Percentiles rank a stretch among this genome's conserved stretches.
Evolutionary conservation across 1,140 invertebrate species (phyloP).

Genomic region (Metaphire vulgaris): DNA sequence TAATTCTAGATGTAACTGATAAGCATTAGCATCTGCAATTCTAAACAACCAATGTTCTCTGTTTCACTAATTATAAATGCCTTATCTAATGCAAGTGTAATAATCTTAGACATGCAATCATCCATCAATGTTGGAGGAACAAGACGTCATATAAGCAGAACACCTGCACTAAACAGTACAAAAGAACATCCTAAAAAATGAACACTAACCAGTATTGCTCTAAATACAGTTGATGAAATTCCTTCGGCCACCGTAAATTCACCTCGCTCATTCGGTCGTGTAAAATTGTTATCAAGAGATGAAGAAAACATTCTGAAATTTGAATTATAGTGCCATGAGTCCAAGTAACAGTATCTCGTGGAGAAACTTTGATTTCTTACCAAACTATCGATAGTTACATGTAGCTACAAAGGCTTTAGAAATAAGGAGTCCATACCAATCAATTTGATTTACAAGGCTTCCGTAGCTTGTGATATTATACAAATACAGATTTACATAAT

Average conservation of each 20-base stretch:
- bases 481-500: neutral
- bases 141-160: too few species aligned
- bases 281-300: constrained; percentile 73
- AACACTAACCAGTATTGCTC: constrained; percentile 70
- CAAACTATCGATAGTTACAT: neutral
- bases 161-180: neutral
- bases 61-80: too few species aligned
- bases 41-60: too few species aligned
- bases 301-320: constrained; percentile 85
- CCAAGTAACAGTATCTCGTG: neutral
- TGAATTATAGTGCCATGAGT: neutral
- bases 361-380: neutral
- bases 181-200: neutral
- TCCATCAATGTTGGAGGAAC: too few species aligned
- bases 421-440: neutral
- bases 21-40: too few species aligned
- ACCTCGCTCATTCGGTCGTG: constrained; percentile 85
- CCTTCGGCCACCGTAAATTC: constrained; percentile 99
- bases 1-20: too few species aligned
- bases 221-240: constrained; percentile 88
- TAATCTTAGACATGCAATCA: too few species aligned
- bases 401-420: neutral
- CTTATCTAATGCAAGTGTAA: too few species aligned
- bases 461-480: neutral
- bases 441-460: neutral